These are phyloP conservation scores for Aradophagus sp. DNA, from an alignment of 1,140 invertebrate species.

Conservation along the genomic window DNA sequence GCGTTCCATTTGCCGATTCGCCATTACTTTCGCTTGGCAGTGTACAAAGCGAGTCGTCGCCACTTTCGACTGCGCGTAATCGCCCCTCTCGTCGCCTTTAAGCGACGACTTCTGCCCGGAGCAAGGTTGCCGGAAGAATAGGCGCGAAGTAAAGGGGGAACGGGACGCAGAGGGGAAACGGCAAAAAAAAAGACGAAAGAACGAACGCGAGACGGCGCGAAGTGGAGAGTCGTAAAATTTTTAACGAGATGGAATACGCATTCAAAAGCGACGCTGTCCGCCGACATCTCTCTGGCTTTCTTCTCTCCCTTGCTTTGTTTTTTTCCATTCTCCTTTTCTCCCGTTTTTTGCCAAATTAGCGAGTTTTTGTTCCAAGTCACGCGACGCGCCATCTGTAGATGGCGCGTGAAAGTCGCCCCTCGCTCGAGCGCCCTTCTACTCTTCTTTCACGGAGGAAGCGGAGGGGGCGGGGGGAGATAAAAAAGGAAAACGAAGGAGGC, in stretches of 20 bases:
- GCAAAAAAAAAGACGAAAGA: constrained; percentile 49
- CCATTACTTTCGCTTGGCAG: constrained; percentile 31
- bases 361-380: constrained; percentile 61
- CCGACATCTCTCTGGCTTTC: constrained; percentile 34
- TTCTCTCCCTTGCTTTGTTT: constrained; percentile 15
- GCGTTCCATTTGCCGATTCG: no score
- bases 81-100: constrained; percentile 35
- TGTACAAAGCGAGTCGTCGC: constrained; percentile 32
- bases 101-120: constrained; percentile 38
- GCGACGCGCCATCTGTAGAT: constrained; percentile 45
- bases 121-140: constrained; percentile 49
- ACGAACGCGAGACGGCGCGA: constrained; percentile 45
- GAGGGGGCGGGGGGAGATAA: constrained; percentile 2
- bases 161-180: constrained; percentile 17
- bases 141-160: neutral
- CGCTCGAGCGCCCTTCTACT: no score
- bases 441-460: constrained; percentile 38
- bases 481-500: constrained; percentile 34
- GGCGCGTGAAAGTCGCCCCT: constrained; percentile 29
- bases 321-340: constrained; percentile 11
- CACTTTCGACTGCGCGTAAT: constrained; percentile 41
- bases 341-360: constrained; percentile 64
- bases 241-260: constrained; percentile 63
- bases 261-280: constrained; percentile 51
- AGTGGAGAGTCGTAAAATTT: constrained; percentile 64